Percentiles rank a stretch among this genome's conserved stretches.
phyloP scores from a whole-genome alignment of 2,888 invertebrate species.

The Drosophila austrosaltans region DNA sequence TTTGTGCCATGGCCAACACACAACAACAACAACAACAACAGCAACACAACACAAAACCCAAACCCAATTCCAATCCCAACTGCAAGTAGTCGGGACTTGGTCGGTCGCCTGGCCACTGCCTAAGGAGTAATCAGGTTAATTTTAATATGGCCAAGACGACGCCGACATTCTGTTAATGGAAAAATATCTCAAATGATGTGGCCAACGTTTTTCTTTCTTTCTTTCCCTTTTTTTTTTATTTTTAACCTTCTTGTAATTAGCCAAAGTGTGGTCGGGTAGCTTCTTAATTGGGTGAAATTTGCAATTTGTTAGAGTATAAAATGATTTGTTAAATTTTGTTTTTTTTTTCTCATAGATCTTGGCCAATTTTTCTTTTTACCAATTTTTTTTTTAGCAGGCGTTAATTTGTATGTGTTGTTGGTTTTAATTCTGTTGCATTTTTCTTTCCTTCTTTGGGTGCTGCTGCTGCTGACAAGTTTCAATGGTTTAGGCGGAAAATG shows the following conservation, averaged over 20 bases:
- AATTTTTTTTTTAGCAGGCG: constrained; percentile 18
- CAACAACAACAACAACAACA: constrained; percentile 24
- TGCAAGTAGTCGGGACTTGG: constrained; percentile 53
- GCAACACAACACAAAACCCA: constrained; percentile 11
- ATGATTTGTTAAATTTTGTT: constrained; percentile 8
- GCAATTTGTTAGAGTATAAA: constrained; percentile 8
- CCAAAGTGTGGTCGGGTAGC: constrained; percentile 43
- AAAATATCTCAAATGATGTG: constrained; percentile 79
- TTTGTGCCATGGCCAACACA: constrained; percentile 69
- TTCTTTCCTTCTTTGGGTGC: constrained; percentile 37
- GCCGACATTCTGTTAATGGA: constrained; percentile 74
- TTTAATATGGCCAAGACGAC: constrained; percentile 77
- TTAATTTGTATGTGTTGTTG: constrained; percentile 53
- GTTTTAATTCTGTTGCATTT: constrained; percentile 30
- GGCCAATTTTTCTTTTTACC: not conserved
- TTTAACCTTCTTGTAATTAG: constrained; percentile 66
- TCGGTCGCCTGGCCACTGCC: constrained; percentile 61
- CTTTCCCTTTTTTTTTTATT: not conserved
- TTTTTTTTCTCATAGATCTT: constrained; percentile 17
- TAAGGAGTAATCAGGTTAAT: constrained; percentile 82
- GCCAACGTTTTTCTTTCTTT: constrained; percentile 42
- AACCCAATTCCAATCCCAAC: constrained; percentile 25
- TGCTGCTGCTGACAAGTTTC: constrained; percentile 57
- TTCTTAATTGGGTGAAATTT: constrained; percentile 34
- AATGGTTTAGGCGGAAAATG: constrained; percentile 57